Base-by-base conservation (phyloP, 2,113 vertebrate species). In the Aepyceros melampus region DNA sequence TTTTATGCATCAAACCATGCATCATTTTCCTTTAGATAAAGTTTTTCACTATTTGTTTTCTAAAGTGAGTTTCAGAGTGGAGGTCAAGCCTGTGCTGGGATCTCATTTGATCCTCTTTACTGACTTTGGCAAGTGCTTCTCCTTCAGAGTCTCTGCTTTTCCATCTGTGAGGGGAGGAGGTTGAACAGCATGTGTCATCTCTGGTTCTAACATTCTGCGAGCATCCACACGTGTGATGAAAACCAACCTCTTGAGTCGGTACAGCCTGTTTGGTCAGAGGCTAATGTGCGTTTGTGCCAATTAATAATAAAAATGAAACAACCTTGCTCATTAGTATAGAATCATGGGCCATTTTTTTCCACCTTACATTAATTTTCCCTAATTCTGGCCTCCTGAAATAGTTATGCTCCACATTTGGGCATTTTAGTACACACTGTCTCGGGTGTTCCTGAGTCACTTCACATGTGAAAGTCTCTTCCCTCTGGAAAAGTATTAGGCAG, bases 361-460 rank as follows among this genome's bases (percentile, higher is more conserved):
- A 87, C 45, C 14, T 95, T 82, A 56, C 16, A 94, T 95, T 97
- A 89, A 97, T 92, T 91, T 89, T 45, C 27, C 87, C 78, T 93
- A 91, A 91, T 79, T 95, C 49, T 92, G 76, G 16, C 56, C 91
- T 96, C 89, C 79, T 89, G 92, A 97, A 97, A 96, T 93, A 49
- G 53, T 43, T 79, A 45, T 55, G 53, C 12, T 87, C 33, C 27
- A 83, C 36, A 84, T 83, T 89, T 91, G 67, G 33, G 40, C 60
- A 58, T 29, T 55, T 88, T 82, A 87, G 36, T 56, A 43, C 19
- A 86, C 36, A 31, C 3, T 87, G 14, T 95, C 45, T 36, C 21
- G 3, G 27, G 31, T 86, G 33, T 74, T 94, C 25, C 51, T 17
- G 25, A 88, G 51, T 74, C 64, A 43, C 56, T 31, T 95, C 16